Evolutionary conservation across 2,113 vertebrate species (phyloP).

Genomic region (Charadrius vociferus): DNA sequence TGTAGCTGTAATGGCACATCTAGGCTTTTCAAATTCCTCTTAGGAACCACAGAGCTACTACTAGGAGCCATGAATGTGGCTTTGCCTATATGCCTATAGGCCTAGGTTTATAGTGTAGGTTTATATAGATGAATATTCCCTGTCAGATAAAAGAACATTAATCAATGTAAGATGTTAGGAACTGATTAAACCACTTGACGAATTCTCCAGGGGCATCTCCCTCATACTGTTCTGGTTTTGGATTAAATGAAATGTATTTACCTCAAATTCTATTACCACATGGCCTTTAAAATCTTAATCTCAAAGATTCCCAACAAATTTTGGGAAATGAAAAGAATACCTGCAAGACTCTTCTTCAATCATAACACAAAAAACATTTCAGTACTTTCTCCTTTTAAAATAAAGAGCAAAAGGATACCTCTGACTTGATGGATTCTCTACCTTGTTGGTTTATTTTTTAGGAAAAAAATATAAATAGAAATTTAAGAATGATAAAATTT

Average conservation of each 20-base stretch:
- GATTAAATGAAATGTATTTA: background rate
- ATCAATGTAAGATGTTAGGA: background rate
- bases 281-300: background rate
- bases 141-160: background rate
- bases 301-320: background rate
- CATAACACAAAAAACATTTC: background rate
- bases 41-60: background rate
- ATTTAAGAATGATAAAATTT: background rate
- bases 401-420: background rate
- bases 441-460: background rate
- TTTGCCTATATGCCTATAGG: background rate
- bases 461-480: background rate
- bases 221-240: background rate
- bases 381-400: background rate
- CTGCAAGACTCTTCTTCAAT: background rate
- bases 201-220: background rate
- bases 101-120: background rate
- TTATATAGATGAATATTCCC: background rate
- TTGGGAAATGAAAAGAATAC: background rate
- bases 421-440: background rate
- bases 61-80: background rate
- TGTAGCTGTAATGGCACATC: background rate
- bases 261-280: background rate
- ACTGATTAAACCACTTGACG: background rate
- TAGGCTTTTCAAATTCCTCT: background rate